Percentiles rank a stretch among this genome's conserved stretches.
Evolutionary conservation across 2,888 invertebrate genomes (phyloP).

Genomic region (Phaedon cochleariae): DNA sequence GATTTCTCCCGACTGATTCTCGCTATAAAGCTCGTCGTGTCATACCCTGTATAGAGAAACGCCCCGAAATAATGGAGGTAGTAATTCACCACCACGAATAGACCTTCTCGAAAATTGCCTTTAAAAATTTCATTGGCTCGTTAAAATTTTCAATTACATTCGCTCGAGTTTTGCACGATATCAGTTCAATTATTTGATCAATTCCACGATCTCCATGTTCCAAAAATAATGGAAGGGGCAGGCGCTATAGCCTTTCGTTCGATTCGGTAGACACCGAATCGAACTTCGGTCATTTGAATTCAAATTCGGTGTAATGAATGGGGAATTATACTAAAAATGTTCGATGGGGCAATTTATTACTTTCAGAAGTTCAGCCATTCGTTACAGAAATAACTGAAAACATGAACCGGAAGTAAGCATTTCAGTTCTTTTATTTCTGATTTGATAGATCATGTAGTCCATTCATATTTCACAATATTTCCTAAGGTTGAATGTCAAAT

Average conservation of each 20-base stretch:
- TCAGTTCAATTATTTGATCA: slow-evolving; percentile 2
- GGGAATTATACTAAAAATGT: neutral
- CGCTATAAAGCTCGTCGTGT: no score
- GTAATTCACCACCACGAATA: neutral
- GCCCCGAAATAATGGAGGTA: neutral
- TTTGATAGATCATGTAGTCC: no score
- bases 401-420: no score
- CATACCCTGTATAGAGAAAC: neutral
- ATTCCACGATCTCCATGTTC: neutral
- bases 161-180: slow-evolving; percentile 3
- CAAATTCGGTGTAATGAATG: slow-evolving; percentile 10
- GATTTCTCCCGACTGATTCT: no score
- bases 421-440: no score
- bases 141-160: slow-evolving; percentile 5
- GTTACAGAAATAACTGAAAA: no score
- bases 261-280: slow-evolving; percentile 2
- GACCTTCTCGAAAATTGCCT: neutral
- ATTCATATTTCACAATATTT: no score
- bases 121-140: neutral
- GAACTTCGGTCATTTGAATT: slow-evolving; percentile 9
- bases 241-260: neutral
- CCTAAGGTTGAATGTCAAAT: no score
- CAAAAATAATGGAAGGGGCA: no score
- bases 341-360: neutral
- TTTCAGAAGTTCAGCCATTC: no score